Evolutionary conservation across 2,113 vertebrate genomes (phyloP), one percentile per base, ranked within the genome.

Genomic region (Gymnobelideus leadbeateri): DNA sequence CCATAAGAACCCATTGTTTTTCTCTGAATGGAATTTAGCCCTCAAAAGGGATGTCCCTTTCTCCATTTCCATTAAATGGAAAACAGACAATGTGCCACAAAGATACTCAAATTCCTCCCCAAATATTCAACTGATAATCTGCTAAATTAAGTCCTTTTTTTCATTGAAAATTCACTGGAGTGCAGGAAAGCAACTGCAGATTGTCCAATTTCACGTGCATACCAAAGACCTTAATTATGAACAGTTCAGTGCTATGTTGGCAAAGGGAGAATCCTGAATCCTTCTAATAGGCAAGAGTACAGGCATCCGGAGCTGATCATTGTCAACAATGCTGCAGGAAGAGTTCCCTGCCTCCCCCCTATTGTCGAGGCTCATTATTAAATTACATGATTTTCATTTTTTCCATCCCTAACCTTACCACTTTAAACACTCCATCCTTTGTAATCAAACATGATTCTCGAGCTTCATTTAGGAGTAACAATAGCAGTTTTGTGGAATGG

Each of bases 351-450:
- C 97, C 97, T 93, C 96, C 24, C 77, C 97, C 97, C 97, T 95
- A 98, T 98, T 98, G 97, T 98, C 96, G 92, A 92, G 94, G 97
- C 96, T 98, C 96, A 51, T 98, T 98, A 98, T 98, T 98, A 91
- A 97, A 98, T 98, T 98, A 98, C 97, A 96, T 97, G 96, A 98
- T 98, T 98, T 98, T 98, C 97, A 98, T 98, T 98, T 98, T 98
- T 98, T 98, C 98, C 97, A 94, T 98, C 97, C 97, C 96, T 98
- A 94, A 96, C 96, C 95, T 98, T 97, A 97, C 98, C 98, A 98
- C 98, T 98, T 98, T 97, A 98, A 98, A 97, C 96, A 96, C 94
- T 97, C 96, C 98, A 97, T 98, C 97, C 98, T 98, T 91, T 98
- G 97, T 97, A 98, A 98, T 98, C 98, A 98, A 98, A 98, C 98